A percentile compares a stretch with the other conserved stretches of the same genome.
Conservation (phyloP, 2,113 vertebrate species). For the Cricetomys ansorgei region DNA sequence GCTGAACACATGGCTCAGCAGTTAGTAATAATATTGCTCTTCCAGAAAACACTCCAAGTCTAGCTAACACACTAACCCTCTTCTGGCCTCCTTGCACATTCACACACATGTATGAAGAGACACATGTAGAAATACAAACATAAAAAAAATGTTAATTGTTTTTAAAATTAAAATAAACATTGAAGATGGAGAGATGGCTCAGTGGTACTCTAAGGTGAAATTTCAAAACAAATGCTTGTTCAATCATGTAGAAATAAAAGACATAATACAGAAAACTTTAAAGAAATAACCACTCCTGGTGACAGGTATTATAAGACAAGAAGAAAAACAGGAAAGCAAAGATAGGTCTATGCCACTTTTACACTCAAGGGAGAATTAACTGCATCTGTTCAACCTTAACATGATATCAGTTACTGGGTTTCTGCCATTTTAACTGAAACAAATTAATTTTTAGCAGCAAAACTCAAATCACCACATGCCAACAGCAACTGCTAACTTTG, state of each 20-base stretch:
- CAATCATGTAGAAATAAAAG: background rate
- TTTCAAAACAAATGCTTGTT: background rate
- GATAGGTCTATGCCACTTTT: background rate
- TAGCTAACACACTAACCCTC: too few species aligned
- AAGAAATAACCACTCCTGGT: background rate
- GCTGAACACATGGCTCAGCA: background rate
- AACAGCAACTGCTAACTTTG: background rate
- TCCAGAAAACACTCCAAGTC: background rate
- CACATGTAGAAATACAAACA: background rate
- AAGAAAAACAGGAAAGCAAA: background rate
- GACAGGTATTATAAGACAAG: background rate
- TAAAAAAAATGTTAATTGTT: background rate
- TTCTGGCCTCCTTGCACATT: background rate
- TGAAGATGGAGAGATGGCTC: background rate
- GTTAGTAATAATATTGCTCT: background rate
- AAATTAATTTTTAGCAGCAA: constrained; percentile 16
- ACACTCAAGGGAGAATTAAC: background rate
- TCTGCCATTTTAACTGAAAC: background rate
- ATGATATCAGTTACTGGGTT: background rate
- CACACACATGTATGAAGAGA: background rate
- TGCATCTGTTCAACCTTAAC: background rate
- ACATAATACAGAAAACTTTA: background rate
- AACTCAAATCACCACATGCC: background rate
- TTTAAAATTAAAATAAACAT: background rate
- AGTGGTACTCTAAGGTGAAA: background rate